These are phyloP conservation scores for Julus scanicus DNA, from an alignment of 2,888 invertebrate genomes.

Conservation along the genomic window DNA sequence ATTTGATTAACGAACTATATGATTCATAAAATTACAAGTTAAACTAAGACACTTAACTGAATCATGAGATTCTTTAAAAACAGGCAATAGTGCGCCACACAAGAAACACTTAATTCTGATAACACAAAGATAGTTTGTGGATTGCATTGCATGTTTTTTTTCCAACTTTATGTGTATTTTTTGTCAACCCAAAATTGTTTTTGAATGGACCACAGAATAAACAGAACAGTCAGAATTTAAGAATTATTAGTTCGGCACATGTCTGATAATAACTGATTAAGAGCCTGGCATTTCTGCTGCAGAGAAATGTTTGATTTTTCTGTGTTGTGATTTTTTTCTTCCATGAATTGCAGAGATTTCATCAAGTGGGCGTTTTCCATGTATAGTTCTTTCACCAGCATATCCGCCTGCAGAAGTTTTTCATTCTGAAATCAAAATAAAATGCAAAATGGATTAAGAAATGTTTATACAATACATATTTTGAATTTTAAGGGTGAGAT, in stretches of 20 bases:
- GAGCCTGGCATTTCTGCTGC: conserved; percentile 57
- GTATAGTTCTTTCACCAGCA: conserved; percentile 83
- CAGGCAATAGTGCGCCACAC: neutral
- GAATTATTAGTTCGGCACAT: conserved; percentile 51
- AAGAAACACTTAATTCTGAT: neutral
- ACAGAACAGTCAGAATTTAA: neutral
- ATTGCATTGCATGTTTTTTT: neutral
- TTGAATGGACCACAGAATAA: neutral
- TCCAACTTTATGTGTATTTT: neutral
- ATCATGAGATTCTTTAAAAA: neutral
- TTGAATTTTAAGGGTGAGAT: neutral
- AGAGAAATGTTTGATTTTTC: conserved; percentile 56
- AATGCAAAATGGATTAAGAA: too few relatives aligned
- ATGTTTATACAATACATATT: neutral
- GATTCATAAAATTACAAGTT: neutral
- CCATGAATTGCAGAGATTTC: conserved; percentile 73
- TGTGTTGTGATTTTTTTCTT: conserved; percentile 65
- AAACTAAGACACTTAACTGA: neutral
- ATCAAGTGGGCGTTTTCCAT: conserved; percentile 84
- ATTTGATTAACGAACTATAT: neutral
- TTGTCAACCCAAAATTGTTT: neutral
- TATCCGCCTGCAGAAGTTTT: conserved; percentile 78
- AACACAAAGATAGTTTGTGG: neutral
- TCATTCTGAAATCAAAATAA: conserved; percentile 69
- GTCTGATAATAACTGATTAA: conserved; percentile 57